A percentile compares a stretch with the other conserved stretches of the same genome.
Conservation (phyloP, 2,797 vertebrate genomes). For the Falco berigora region DNA sequence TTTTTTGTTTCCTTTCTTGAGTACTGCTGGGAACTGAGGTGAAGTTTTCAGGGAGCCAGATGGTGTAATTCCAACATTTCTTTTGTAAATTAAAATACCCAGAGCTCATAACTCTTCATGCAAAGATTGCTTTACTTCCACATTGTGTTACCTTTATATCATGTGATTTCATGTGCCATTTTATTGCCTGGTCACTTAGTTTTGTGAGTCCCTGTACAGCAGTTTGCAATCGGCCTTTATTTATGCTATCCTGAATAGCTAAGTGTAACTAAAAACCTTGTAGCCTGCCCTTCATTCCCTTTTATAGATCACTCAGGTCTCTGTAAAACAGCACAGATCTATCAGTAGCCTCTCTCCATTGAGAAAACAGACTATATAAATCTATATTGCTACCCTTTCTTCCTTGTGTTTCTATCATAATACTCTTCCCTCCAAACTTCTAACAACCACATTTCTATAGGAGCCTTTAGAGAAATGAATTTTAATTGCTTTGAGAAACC, state of each 20-base stretch:
- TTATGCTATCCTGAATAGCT: background rate
- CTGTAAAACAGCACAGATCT: background rate
- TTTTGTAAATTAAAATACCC: background rate
- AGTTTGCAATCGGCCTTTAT: background rate
- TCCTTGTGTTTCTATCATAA: background rate
- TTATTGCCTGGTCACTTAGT: background rate
- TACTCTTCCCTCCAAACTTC: background rate
- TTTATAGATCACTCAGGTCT: background rate
- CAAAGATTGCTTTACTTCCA: background rate
- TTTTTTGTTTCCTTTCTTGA: background rate
- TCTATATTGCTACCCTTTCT: background rate
- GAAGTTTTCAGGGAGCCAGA: background rate
- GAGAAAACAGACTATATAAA: background rate
- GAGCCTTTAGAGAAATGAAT: background rate
- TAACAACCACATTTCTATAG: background rate
- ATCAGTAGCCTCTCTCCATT: no score
- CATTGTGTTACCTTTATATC: background rate
- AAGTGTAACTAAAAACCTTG: background rate
- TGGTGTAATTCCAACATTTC: background rate
- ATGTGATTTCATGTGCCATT: background rate
- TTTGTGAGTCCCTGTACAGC: background rate
- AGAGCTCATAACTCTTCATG: background rate
- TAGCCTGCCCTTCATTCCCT: background rate
- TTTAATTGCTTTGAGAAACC: background rate
- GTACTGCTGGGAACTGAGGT: background rate